phyloP scores from a whole-genome alignment of 2,888 invertebrate genomes.

The Epiblema foenella region DNA sequence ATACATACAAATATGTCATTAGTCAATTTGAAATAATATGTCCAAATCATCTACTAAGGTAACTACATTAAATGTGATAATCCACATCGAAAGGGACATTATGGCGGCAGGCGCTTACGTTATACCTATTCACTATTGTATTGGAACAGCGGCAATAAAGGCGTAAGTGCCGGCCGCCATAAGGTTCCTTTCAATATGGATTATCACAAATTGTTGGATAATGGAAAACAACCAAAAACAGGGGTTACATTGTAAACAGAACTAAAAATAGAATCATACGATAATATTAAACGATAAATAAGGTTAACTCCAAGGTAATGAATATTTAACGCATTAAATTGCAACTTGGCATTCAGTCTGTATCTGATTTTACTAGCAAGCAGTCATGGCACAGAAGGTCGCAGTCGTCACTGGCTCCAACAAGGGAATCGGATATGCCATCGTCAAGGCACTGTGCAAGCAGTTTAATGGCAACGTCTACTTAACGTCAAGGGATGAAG shows the following conservation, averaged over 20 bases:
- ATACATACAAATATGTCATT: too few species aligned
- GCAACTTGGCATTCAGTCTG: conserved; percentile 4
- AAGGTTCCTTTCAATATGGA: too few species aligned
- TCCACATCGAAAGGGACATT: too few species aligned
- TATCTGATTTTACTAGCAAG: not conserved
- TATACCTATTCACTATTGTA: too few species aligned
- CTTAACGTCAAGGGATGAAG: conserved; percentile 86
- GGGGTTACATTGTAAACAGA: not conserved
- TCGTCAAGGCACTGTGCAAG: conserved; percentile 84
- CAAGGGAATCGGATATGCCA: conserved; percentile 87
- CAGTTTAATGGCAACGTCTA: conserved; percentile 87
- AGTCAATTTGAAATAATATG: too few species aligned
- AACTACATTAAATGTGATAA: too few species aligned
- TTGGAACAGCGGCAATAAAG: too few species aligned
- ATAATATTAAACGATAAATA: not conserved
- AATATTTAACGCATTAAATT: not conserved
- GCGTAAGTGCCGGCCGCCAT: too few species aligned
- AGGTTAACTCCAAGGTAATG: not conserved
- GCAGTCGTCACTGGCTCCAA: conserved; percentile 86
- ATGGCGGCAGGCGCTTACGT: too few species aligned
- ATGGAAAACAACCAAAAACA: too few species aligned
- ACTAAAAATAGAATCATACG: not conserved
- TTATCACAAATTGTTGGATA: too few species aligned
- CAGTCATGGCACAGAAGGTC: conserved; percentile 51
- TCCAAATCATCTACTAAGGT: too few species aligned